phyloP scores from a whole-genome alignment of 2,888 invertebrate genomes.

The Urechis unicinctus region DNA sequence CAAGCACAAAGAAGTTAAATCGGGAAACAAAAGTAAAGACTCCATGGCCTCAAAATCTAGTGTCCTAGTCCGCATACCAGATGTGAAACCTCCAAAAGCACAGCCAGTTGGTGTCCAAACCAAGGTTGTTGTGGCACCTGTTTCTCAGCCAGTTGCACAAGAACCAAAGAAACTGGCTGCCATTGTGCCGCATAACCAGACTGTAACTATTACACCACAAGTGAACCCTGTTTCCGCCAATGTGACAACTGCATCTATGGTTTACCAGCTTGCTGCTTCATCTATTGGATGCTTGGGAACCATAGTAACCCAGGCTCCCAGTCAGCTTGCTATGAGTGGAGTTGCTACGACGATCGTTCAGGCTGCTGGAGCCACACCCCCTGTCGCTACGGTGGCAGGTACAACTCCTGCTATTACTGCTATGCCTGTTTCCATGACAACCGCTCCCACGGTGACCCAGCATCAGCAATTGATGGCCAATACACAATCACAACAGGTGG shows the following conservation, averaged over 20 bases:
- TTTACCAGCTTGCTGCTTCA: conserved; percentile 22
- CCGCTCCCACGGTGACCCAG: conserved; percentile 12
- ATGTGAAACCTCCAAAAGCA: too few relatives aligned
- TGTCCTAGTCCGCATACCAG: too few relatives aligned
- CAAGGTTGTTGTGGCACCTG: background rate
- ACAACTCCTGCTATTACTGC: conserved; percentile 15
- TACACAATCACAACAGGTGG: conserved; percentile 6
- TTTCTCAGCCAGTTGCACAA: background rate
- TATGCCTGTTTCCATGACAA: conserved; percentile 13
- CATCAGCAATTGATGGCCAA: conserved; percentile 6
- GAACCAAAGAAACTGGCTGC: background rate
- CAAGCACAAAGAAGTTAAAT: background rate
- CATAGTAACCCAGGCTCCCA: conserved; percentile 5
- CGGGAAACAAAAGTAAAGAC: background rate
- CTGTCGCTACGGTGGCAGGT: background rate
- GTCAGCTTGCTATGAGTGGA: conserved; percentile 5
- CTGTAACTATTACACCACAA: background rate
- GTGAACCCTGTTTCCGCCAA: background rate
- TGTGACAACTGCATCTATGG: background rate
- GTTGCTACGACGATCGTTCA: conserved; percentile 6
- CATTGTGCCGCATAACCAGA: background rate
- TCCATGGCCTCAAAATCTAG: too few relatives aligned
- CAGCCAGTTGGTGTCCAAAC: too few relatives aligned
- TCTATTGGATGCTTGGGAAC: conserved; percentile 21
- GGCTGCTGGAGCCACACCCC: too few relatives aligned